Conservation (phyloP, 2,797 vertebrate species). For the Acanthornis magna region DNA sequence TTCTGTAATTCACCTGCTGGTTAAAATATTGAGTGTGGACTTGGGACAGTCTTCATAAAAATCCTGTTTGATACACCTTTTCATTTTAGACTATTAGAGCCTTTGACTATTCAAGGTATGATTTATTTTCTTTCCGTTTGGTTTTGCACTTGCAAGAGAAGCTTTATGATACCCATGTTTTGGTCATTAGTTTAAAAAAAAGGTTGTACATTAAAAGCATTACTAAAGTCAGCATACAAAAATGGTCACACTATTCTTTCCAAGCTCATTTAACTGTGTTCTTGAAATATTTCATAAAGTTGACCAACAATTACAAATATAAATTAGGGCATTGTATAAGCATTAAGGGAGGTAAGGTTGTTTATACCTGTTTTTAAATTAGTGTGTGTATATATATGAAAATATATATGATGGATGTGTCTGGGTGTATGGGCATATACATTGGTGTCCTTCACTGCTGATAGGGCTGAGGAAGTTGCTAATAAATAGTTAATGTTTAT, state of each 20-base stretch:
- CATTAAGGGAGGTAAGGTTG: neutral
- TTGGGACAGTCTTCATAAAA: neutral
- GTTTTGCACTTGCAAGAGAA: neutral
- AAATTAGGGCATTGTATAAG: neutral
- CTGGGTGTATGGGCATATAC: neutral
- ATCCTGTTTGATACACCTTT: neutral
- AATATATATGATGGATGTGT: neutral
- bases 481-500: neutral
- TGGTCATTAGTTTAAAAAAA: neutral
- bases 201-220: neutral
- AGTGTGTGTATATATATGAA: neutral
- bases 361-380: neutral
- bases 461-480: neutral
- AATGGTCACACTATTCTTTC: neutral
- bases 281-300: neutral
- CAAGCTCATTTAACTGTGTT: neutral
- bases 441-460: neutral
- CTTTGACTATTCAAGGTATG: neutral
- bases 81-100: neutral
- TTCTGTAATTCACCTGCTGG: neutral
- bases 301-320: neutral
- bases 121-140: neutral
- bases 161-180: neutral
- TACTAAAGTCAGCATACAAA: neutral
- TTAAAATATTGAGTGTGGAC: neutral